Percentiles rank a stretch among this genome's conserved stretches.
phyloP scores from a whole-genome alignment of 2,113 vertebrate species.

The Terrapene triunguis region DNA sequence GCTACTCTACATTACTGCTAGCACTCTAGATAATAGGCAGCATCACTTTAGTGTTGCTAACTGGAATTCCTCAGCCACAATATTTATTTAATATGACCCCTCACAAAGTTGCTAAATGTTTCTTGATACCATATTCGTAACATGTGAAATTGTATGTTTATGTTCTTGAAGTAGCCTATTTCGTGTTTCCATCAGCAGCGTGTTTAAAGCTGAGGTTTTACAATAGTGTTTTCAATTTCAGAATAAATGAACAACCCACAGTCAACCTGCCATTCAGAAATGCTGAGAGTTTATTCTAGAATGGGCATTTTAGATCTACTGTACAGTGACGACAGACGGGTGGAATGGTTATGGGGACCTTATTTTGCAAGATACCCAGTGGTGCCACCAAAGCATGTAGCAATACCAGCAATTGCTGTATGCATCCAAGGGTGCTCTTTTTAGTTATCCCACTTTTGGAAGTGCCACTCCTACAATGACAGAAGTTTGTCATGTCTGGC shows the following conservation, averaged over 20 bases:
- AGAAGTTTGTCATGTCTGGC: not conserved
- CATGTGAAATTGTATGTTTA: constrained; percentile 26
- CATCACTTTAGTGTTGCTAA: not conserved
- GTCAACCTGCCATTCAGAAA: constrained; percentile 23
- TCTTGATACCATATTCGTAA: not conserved
- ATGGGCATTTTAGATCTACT: not conserved
- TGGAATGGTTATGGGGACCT: not conserved
- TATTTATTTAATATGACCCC: not conserved
- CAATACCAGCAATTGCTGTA: not conserved
- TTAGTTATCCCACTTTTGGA: not conserved
- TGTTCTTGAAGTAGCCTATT: not conserved
- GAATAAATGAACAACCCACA: constrained; percentile 22
- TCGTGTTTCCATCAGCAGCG: not conserved
- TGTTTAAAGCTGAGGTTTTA: not conserved
- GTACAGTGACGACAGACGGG: constrained; percentile 4
- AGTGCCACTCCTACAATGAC: not conserved
- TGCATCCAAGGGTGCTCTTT: not conserved
- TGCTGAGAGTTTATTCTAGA: not conserved
- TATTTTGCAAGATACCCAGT: not conserved
- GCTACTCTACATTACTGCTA: not conserved
- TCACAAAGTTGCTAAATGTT: not conserved
- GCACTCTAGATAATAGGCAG: not conserved
- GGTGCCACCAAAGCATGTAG: not conserved
- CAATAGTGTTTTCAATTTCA: constrained; percentile 25
- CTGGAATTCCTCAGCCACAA: not conserved